Conservation (phyloP, 2,797 vertebrate species). For the Scolopax rusticola region DNA sequence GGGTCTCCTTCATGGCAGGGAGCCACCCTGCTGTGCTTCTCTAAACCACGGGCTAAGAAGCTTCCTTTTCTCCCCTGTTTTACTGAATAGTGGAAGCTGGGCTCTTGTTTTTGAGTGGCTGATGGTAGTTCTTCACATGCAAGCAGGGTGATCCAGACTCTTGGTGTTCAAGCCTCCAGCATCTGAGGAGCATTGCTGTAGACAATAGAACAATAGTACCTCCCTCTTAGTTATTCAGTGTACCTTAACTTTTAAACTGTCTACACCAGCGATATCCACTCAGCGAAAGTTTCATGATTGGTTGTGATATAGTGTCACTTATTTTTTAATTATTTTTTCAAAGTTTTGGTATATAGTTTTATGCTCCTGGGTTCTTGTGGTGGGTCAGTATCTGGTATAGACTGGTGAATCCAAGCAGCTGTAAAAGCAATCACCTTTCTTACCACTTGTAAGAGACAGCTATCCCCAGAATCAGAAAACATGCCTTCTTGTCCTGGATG, state of each 20-base stretch:
- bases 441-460: neutral
- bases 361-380: neutral
- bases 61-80: neutral
- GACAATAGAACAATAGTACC: accelerated
- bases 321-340: too few species aligned
- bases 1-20: neutral
- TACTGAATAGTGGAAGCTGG: neutral
- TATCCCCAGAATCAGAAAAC: neutral
- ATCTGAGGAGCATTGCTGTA: neutral
- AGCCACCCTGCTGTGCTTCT: neutral
- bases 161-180: neutral
- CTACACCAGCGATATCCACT: accelerated
- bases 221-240: neutral
- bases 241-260: neutral
- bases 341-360: neutral
- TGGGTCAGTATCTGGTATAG: neutral
- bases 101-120: neutral
- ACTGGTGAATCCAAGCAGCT: neutral
- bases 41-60: neutral
- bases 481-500: neutral
- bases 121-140: neutral
- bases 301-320: neutral
- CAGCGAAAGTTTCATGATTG: neutral
- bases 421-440: neutral
- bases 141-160: neutral